Evolutionary conservation across 2,113 vertebrate species (phyloP).

Genomic region (Peucedramus taeniatus): DNA sequence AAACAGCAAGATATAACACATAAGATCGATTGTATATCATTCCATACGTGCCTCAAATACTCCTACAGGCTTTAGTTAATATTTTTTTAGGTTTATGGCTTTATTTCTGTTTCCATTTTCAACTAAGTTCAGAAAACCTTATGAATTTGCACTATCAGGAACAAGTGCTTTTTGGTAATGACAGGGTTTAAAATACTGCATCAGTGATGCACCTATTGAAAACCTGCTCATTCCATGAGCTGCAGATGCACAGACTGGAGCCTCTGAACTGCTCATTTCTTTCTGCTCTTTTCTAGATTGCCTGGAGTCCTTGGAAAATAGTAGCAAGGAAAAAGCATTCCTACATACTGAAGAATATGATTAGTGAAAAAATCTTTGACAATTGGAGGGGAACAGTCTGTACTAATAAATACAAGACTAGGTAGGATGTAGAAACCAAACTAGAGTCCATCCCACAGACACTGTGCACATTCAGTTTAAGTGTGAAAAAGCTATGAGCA

Average conservation of each 20-base stretch:
- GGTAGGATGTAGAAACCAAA: background rate
- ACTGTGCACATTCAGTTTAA: background rate
- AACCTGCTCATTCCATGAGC: background rate
- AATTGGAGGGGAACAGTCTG: background rate
- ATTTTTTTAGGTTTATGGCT: background rate
- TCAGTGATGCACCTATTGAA: background rate
- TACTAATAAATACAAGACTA: background rate
- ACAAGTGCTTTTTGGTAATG: background rate
- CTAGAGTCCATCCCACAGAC: background rate
- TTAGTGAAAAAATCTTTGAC: background rate
- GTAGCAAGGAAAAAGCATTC: background rate
- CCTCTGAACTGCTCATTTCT: background rate
- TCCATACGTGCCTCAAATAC: background rate
- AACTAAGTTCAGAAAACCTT: background rate
- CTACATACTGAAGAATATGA: background rate
- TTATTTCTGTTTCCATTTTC: background rate
- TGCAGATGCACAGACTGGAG: background rate
- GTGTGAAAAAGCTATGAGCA: background rate
- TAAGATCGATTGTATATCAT: rapidly evolving
- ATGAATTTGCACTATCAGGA: background rate
- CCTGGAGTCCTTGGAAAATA: background rate
- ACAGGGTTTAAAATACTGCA: background rate
- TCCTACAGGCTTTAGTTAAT: background rate
- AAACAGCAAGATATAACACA: background rate
- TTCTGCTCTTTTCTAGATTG: background rate